Conservation (phyloP, 2,888 invertebrate genomes). For the Cordylochernes scorpioides region DNA sequence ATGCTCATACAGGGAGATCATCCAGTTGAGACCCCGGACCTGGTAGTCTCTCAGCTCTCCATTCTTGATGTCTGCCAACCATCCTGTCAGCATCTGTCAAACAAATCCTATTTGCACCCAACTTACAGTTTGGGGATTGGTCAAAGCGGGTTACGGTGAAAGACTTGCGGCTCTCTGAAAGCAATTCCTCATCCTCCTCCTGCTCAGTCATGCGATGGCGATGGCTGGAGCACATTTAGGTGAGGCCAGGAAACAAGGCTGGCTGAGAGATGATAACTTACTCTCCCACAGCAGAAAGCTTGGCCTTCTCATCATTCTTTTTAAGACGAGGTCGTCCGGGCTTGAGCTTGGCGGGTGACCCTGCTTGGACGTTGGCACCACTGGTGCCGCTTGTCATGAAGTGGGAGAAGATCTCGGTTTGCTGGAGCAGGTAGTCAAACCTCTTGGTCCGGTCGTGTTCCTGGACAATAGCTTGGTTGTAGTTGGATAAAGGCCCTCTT, state of each 20-base stretch:
- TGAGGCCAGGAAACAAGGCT: too few relatives aligned
- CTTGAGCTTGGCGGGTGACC: slow-evolving; percentile 49
- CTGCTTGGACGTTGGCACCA: slow-evolving; percentile 30
- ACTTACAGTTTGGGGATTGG: slow-evolving; percentile 45
- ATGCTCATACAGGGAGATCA: slow-evolving; percentile 93
- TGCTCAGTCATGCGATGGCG: slow-evolving; percentile 93
- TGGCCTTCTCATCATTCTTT: slow-evolving; percentile 24
- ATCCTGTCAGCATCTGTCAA: background rate
- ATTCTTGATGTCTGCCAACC: slow-evolving; percentile 36
- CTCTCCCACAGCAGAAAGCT: slow-evolving; percentile 24
- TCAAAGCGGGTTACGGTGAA: slow-evolving; percentile 68
- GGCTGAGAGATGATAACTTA: slow-evolving; percentile 18
- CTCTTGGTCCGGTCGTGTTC: slow-evolving; percentile 70
- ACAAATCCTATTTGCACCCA: background rate
- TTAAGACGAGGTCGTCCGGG: slow-evolving; percentile 51
- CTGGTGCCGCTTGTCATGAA: slow-evolving; percentile 55
- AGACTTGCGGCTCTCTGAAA: slow-evolving; percentile 43
- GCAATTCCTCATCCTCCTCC: slow-evolving; percentile 88
- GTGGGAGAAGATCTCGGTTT: slow-evolving; percentile 94
- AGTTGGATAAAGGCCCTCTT: too few relatives aligned
- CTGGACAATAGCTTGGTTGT: too few relatives aligned
- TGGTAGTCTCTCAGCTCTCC: slow-evolving; percentile 95
- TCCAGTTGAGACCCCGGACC: slow-evolving; percentile 92
- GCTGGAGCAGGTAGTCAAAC: slow-evolving; percentile 83
- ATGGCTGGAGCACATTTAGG: slow-evolving; percentile 31